phyloP scores from a whole-genome alignment of 2,113 vertebrate species.

The Gorsachius goisagi region DNA sequence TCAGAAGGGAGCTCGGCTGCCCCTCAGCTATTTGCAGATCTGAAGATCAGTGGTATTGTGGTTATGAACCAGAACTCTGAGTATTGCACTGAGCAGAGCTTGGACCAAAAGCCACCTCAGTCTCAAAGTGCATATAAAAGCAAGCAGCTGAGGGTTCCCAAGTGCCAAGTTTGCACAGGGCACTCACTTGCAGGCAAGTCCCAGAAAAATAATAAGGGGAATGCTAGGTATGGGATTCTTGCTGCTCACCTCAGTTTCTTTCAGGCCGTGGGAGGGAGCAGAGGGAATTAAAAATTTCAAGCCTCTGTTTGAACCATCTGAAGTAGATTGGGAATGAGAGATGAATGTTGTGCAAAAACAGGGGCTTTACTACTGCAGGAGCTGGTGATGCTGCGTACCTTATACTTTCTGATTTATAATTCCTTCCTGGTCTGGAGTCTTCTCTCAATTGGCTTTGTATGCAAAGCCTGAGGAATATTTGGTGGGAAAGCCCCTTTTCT shows the following conservation, averaged over 20 bases:
- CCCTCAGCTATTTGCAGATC: conserved; percentile 6
- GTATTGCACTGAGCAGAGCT: background rate
- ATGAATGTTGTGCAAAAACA: background rate
- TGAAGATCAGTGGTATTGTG: background rate
- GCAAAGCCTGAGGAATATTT: background rate
- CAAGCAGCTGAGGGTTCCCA: background rate
- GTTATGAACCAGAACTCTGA: background rate
- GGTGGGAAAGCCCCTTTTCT: background rate
- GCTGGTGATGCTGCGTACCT: background rate
- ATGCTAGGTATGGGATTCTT: background rate
- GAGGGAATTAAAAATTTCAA: background rate
- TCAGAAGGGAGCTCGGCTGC: background rate
- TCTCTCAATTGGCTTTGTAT: background rate
- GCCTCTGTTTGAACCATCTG: background rate
- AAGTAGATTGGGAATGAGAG: background rate
- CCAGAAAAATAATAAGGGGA: background rate
- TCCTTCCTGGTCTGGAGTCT: background rate
- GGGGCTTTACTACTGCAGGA: background rate
- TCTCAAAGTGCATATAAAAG: background rate
- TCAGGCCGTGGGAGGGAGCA: background rate
- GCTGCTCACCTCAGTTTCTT: background rate
- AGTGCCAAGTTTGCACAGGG: background rate
- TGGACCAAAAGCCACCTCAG: background rate
- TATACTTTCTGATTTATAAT: background rate
- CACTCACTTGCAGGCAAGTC: background rate